These are phyloP conservation scores for Condylostylus longicornis DNA, from an alignment of 1,140 invertebrate species.

Conservation along the genomic window DNA sequence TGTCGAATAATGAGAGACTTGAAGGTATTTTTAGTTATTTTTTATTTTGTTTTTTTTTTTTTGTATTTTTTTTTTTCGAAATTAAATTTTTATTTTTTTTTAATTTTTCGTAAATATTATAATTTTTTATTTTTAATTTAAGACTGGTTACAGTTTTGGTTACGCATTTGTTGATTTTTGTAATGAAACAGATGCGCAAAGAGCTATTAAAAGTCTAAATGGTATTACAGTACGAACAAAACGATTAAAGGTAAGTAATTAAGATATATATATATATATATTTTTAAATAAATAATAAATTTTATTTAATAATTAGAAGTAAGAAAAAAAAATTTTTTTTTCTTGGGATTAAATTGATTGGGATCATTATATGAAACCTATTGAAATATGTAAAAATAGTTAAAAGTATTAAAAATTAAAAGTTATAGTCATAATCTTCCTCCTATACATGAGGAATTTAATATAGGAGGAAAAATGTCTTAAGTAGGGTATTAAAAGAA, in stretches of 20 bases:
- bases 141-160: conserved; percentile 89
- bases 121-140: conserved; percentile 20
- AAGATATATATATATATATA: too few relatives aligned
- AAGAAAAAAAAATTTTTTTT: too few relatives aligned
- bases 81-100: conserved; percentile 6
- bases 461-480: too few relatives aligned
- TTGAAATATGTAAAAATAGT: too few relatives aligned
- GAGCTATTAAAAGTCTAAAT: conserved; percentile 75
- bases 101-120: conserved; percentile 1
- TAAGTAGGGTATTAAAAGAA: too few relatives aligned
- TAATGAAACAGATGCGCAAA: conserved; percentile 65
- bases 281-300: too few relatives aligned
- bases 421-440: too few relatives aligned
- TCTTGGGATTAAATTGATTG: too few relatives aligned
- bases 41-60: conserved; percentile 1
- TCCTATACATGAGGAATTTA: too few relatives aligned
- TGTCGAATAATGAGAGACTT: conserved; percentile 85
- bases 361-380: too few relatives aligned
- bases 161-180: conserved; percentile 92
- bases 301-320: too few relatives aligned
- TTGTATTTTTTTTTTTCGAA: background rate
- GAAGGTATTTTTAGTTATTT: conserved; percentile 41
- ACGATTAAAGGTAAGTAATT: conserved; percentile 49
- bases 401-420: too few relatives aligned
- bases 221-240: conserved; percentile 78